phyloP scores from a whole-genome alignment of 2,888 invertebrate genomes.

The Odontocolon sp. region DNA sequence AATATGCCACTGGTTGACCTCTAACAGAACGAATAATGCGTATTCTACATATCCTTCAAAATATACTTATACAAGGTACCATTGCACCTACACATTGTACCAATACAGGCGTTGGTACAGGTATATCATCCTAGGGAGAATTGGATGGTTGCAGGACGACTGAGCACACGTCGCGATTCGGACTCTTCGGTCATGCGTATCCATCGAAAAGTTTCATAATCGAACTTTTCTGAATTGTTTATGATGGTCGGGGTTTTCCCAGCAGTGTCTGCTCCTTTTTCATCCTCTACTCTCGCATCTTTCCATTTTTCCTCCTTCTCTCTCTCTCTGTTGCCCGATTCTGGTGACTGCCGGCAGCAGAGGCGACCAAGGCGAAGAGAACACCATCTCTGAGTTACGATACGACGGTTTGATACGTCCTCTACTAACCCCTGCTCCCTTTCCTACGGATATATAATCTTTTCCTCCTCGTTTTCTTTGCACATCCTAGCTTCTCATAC shows the following conservation, averaged over 20 bases:
- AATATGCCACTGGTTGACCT: conserved; percentile 4
- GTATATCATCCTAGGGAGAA: background rate
- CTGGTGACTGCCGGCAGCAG: background rate
- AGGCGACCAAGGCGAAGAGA: conserved; percentile 16
- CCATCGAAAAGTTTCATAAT: conserved; percentile 78
- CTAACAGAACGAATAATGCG: background rate
- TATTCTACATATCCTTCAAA: background rate
- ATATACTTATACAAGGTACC: conserved; percentile 3
- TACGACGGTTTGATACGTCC: conserved; percentile 51
- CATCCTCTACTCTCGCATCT: background rate
- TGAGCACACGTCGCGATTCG: conserved; percentile 40
- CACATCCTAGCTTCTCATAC: background rate
- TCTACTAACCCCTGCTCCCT: conserved; percentile 11
- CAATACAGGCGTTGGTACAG: background rate
- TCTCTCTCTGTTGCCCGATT: background rate
- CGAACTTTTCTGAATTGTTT: conserved; percentile 79
- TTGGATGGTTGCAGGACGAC: background rate
- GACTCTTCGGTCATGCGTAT: conserved; percentile 37
- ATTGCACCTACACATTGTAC: background rate
- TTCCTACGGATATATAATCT: conserved; percentile 14
- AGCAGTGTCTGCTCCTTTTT: conserved; percentile 52
- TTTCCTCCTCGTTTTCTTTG: background rate
- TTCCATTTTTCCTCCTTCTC: background rate
- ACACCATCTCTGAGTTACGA: conserved; percentile 51
- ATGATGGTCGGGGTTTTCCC: no score